Evolutionary conservation across 2,888 invertebrate genomes (phyloP).

Genomic region (Leptopilina syphax): DNA sequence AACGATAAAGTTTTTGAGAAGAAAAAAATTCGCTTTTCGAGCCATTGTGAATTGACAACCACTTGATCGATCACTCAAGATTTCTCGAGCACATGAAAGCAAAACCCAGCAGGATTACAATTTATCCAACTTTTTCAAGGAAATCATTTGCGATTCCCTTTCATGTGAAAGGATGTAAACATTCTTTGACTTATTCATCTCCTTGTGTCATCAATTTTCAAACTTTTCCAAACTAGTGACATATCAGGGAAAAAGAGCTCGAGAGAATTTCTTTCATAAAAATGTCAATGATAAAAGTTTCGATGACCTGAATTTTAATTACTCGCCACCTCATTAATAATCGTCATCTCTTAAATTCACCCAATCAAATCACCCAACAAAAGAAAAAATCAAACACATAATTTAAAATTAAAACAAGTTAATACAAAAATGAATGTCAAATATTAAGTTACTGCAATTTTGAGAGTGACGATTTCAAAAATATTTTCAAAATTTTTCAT

Average conservation of each 20-base stretch:
- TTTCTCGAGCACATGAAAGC: not conserved
- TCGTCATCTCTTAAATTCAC: not conserved
- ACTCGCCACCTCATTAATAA: not conserved
- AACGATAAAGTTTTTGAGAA: too few species aligned
- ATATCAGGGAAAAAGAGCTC: not conserved
- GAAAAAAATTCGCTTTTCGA: too few species aligned
- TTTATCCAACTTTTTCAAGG: slow-evolving; percentile 5
- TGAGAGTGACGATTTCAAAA: too few species aligned
- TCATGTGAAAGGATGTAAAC: slow-evolving; percentile 11
- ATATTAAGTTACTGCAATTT: too few species aligned
- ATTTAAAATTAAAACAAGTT: too few species aligned
- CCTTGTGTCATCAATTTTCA: slow-evolving; percentile 9
- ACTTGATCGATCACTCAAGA: slow-evolving; percentile 1
- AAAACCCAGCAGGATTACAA: not conserved
- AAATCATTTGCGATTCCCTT: not conserved
- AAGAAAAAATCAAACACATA: too few species aligned
- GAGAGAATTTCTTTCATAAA: not conserved
- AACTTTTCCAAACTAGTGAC: not conserved
- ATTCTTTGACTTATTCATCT: slow-evolving; percentile 8
- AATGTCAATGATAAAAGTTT: not conserved
- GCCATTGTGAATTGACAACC: slow-evolving; percentile 6
- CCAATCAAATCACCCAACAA: too few species aligned
- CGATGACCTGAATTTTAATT: not conserved
- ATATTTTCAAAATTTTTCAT: not conserved
- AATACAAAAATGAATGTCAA: too few species aligned